Evolutionary conservation across 1,140 invertebrate species (phyloP).

Genomic region (Riptortus pedestris): DNA sequence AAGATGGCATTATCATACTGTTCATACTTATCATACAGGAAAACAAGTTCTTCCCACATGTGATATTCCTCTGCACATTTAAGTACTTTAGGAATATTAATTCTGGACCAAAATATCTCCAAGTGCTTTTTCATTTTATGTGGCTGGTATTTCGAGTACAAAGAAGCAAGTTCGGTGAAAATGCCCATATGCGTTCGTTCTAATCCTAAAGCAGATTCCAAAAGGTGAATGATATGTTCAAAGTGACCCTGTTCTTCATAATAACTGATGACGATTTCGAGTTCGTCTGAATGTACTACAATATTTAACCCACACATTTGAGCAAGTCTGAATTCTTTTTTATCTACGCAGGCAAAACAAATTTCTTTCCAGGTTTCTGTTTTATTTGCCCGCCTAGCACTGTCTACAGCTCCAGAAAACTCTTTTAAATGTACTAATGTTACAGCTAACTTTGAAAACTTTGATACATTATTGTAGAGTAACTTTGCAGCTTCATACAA

Average conservation of each 20-base stretch:
- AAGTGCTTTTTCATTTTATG: constrained; percentile 97
- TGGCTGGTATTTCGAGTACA: constrained; percentile 98
- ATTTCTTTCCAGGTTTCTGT: constrained; percentile 99
- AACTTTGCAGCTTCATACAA: constrained; percentile 98
- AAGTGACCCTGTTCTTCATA: constrained; percentile 95
- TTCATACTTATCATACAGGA: constrained; percentile 98
- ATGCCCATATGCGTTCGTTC: background rate
- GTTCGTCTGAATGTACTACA: constrained; percentile 96
- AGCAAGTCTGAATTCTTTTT: constrained; percentile 91
- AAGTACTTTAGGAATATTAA: constrained; percentile 97
- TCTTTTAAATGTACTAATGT: constrained; percentile 95
- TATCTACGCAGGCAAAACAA: constrained; percentile 99
- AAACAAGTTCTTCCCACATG: constrained; percentile 96
- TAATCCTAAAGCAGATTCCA: background rate
- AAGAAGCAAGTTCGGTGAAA: constrained; percentile 44
- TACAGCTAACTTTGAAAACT: constrained; percentile 92
- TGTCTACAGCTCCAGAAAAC: constrained; percentile 96
- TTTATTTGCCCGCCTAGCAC: constrained; percentile 93
- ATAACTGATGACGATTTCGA: constrained; percentile 97
- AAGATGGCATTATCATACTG: constrained; percentile 98
- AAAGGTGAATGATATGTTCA: constrained; percentile 67
- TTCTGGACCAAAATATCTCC: constrained; percentile 98
- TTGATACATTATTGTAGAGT: constrained; percentile 96
- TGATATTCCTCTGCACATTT: constrained; percentile 95
- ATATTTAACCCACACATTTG: constrained; percentile 99